phyloP scores from a whole-genome alignment of 2,888 invertebrate species.

The Proisotoma minuta region DNA sequence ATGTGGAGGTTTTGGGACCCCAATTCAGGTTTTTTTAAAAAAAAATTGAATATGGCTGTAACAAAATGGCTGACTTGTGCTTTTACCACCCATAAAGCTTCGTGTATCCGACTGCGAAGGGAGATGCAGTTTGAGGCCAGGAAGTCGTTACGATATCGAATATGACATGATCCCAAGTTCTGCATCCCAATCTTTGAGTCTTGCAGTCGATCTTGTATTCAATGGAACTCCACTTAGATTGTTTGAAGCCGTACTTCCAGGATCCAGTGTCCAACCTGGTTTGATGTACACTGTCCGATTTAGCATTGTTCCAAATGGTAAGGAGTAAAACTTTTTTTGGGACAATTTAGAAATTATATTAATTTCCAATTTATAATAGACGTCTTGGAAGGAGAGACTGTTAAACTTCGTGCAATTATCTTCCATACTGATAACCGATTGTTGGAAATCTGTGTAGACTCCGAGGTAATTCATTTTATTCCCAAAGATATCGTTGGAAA shows the following conservation, averaged over 20 bases:
- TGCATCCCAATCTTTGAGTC: not conserved
- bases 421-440: not conserved
- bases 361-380: not conserved
- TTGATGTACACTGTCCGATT: not conserved
- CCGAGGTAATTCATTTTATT: too few species aligned
- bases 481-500: too few species aligned
- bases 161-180: not conserved
- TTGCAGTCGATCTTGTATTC: not conserved
- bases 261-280: not conserved
- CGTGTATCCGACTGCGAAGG: not conserved
- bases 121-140: not conserved
- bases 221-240: not conserved
- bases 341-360: not conserved
- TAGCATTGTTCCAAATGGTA: not conserved
- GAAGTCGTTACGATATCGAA: not conserved
- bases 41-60: too few species aligned
- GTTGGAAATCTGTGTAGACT: not conserved
- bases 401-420: not conserved
- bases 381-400: not conserved
- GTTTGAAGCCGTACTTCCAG: not conserved
- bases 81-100: too few species aligned
- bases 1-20: too few species aligned
- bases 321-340: not conserved
- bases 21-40: too few species aligned
- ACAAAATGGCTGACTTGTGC: too few species aligned